Evolutionary conservation across 2,888 invertebrate genomes (phyloP).

Genomic region (Seira ritae): DNA sequence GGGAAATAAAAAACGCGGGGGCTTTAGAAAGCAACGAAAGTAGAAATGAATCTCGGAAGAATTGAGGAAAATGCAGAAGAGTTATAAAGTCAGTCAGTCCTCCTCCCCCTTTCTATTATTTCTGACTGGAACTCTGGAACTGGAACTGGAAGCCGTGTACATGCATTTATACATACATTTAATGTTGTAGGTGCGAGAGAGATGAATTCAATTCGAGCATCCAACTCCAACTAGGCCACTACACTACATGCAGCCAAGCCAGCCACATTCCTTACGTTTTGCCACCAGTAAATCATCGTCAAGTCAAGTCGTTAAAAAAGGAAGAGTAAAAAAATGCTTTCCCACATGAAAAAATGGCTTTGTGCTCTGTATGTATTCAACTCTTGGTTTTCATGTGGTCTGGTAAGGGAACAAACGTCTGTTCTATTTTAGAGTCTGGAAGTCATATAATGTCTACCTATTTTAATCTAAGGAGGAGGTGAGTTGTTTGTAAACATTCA

Average conservation of each 20-base stretch:
- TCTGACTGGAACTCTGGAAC: no score
- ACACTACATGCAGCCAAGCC: not conserved
- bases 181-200: no score
- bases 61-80: not conserved
- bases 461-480: no score
- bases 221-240: no score
- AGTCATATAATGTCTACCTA: no score
- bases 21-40: no score
- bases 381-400: not conserved
- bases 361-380: not conserved
- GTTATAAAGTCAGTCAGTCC: not conserved
- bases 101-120: not conserved
- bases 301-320: slow-evolving; percentile 38
- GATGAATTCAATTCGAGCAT: no score
- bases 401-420: not conserved
- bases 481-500: no score
- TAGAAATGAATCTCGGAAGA: not conserved
- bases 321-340: slow-evolving; percentile 18
- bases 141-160: no score
- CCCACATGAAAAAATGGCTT: not conserved
- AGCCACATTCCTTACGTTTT: slow-evolving; percentile 45
- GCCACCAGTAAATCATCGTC: slow-evolving; percentile 63
- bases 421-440: not conserved
- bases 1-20: not conserved
- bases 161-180: no score